Evolutionary conservation across 2,888 invertebrate genomes (phyloP), one percentile per base, ranked within the genome.

Genomic region (Kuschelorhynchus macadamiae): DNA sequence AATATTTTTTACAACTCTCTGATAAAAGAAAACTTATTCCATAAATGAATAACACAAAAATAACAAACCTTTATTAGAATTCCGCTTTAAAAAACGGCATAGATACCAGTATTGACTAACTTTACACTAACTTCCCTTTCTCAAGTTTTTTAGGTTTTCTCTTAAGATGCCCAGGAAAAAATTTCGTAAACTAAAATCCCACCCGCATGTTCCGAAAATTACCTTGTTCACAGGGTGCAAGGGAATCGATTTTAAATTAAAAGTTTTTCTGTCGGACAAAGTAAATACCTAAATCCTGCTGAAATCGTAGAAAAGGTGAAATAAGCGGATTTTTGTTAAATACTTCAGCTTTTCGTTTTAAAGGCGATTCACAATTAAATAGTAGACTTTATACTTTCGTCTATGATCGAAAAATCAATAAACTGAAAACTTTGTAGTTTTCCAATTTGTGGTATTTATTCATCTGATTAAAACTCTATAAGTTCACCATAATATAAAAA

Each of bases 161-260:
- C 41, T 47, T 18, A 16, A 55, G 25, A 52, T 42, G 32, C 36
- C 30, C 25, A 30, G 41, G 18, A 47, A 57, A 57, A 57, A 46
- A 46, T 32, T 21, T 46, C 21, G 25, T 18, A 14, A 47, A 59
- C 33, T 59, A 59, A 44, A 63, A 46, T 33, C 16, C 36, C 46
- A 55, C 63, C 63, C 63, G 63, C 63, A 63, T 63, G 47, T 46
- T 55, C 55, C 39, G 47, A 50, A 46, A 55, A 63, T 55, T 63
- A 55, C 63, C 41, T 47, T 63, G 63, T 41, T 49, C 64, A 32
- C 50, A 30, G 47, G 55, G 33, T 55, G 55, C 46, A 44, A 53
- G 36, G 50, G 56, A 64, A 64, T 64, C 55, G 64, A 56, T 64
- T 64, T 64, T 56, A 50, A 64, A 56, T 64, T 64, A 47, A 64